These are phyloP conservation scores for Galagoides demidoff DNA, from an alignment of 2,797 vertebrate species.

Conservation along the genomic window DNA sequence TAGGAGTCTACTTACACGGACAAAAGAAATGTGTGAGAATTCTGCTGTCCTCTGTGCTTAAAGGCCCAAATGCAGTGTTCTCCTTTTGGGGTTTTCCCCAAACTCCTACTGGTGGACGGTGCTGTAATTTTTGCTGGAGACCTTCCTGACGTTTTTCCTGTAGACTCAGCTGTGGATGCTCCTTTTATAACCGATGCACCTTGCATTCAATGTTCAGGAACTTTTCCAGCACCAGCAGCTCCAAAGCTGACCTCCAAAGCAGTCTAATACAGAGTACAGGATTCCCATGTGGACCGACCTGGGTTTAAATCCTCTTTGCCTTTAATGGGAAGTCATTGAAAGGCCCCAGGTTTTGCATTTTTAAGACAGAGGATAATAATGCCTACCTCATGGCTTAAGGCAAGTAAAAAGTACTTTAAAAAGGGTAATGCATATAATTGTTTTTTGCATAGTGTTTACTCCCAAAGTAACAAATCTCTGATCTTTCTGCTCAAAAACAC, in stretches of 20 bases:
- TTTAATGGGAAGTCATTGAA: neutral
- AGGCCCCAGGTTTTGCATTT: neutral
- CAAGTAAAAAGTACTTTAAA: neutral
- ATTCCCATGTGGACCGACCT: neutral
- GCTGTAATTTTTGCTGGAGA: neutral
- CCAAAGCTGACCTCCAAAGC: neutral
- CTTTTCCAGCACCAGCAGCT: neutral
- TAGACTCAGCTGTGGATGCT: neutral
- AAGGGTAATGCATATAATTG: neutral
- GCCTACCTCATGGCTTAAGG: neutral
- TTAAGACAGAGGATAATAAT: neutral
- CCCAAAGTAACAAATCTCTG: neutral
- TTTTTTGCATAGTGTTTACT: neutral
- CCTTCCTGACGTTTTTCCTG: neutral
- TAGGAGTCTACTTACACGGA: neutral
- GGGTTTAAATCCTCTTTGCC: neutral
- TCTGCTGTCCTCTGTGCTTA: neutral
- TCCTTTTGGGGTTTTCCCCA: neutral
- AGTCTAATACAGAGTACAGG: neutral
- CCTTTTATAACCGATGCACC: neutral
- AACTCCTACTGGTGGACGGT: neutral
- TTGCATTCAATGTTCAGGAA: neutral
- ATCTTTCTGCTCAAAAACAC: neutral
- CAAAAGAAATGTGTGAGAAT: neutral
- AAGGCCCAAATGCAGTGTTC: too few relatives aligned